Evolutionary conservation across 2,113 vertebrate species (phyloP).

Genomic region (Castor canadensis): DNA sequence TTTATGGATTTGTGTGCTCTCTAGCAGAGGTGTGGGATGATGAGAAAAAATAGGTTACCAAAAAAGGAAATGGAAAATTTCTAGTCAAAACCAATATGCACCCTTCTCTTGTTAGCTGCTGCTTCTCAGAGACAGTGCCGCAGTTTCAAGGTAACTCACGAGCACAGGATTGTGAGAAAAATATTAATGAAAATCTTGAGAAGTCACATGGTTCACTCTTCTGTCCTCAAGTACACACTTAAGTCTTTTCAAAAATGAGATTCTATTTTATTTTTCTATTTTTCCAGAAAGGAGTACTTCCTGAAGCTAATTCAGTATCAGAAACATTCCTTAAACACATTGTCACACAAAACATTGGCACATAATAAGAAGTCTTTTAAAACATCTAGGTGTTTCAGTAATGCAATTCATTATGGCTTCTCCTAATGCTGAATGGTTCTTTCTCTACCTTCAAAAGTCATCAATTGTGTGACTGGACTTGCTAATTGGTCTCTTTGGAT

Average conservation of each 20-base stretch:
- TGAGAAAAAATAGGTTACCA: background rate
- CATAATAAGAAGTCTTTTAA: background rate
- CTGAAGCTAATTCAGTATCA: constrained; percentile 5
- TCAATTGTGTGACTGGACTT: background rate
- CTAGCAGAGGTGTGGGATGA: no score
- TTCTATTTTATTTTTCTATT: background rate
- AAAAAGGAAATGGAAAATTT: background rate
- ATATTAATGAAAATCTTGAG: constrained; percentile 39
- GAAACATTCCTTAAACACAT: background rate
- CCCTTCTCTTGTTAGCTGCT: background rate
- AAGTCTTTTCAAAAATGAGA: background rate
- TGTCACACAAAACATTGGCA: background rate
- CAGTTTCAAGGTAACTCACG: background rate
- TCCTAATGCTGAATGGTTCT: background rate
- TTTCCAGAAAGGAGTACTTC: background rate
- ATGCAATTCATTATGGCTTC: background rate
- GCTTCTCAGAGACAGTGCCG: background rate
- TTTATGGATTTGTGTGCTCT: background rate
- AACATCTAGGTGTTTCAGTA: background rate
- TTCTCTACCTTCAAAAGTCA: background rate
- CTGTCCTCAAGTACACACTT: background rate
- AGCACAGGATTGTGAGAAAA: constrained; percentile 20
- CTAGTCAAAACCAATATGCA: background rate
- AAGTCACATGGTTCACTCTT: background rate
- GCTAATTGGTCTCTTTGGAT: constrained; percentile 4